phyloP scores from a whole-genome alignment of 2,797 vertebrate genomes.

The Characodon lateralis region DNA sequence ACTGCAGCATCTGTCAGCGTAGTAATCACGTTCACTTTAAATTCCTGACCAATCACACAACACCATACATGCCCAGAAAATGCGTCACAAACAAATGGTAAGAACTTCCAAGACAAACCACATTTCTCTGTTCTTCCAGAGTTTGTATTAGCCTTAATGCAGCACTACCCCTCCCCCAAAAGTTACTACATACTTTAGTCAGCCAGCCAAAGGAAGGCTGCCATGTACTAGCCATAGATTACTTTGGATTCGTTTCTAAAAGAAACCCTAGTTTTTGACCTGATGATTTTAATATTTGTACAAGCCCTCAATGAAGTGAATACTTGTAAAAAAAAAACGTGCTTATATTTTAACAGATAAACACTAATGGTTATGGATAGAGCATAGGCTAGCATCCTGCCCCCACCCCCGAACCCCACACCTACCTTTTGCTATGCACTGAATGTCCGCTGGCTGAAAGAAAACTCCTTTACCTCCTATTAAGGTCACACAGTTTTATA shows the following conservation, averaged over 20 bases:
- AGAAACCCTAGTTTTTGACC: not conserved
- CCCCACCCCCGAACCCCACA: not conserved
- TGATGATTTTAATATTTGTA: no score
- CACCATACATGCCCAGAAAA: not conserved
- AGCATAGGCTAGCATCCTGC: not conserved
- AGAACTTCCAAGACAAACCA: not conserved
- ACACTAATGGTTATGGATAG: not conserved
- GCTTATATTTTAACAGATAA: not conserved
- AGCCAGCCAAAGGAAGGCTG: not conserved
- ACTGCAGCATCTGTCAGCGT: not conserved
- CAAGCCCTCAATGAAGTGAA: no score
- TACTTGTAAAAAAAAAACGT: no score
- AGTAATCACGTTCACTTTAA: not conserved
- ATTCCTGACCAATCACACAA: not conserved
- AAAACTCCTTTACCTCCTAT: not conserved
- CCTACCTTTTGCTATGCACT: not conserved
- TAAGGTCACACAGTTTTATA: not conserved
- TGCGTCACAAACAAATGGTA: not conserved
- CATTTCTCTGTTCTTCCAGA: not conserved
- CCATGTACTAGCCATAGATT: not conserved
- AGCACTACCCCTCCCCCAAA: not conserved
- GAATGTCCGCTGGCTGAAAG: not conserved
- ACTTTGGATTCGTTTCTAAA: not conserved
- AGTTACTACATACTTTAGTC: not conserved
- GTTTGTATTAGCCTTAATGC: not conserved